Percentiles rank a stretch among this genome's conserved stretches.
phyloP scores from a whole-genome alignment of 1,140 invertebrate species.

The Cardiocondyla obscurior region DNA sequence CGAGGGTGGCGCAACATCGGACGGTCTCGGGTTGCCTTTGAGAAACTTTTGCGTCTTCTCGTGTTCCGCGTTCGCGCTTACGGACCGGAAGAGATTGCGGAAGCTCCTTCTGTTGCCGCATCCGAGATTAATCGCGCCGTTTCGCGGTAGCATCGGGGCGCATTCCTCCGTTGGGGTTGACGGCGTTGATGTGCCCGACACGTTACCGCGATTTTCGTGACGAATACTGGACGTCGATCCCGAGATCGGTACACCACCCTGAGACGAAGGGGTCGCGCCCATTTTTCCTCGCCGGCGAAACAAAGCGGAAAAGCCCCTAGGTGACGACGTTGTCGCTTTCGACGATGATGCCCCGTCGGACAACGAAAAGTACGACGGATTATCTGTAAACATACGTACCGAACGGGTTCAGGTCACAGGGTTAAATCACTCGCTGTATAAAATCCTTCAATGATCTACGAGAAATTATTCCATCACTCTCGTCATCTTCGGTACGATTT shows the following conservation, averaged over 20 bases:
- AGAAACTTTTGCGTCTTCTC: constrained; percentile 84
- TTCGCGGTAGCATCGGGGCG: constrained; percentile 71
- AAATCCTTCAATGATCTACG: background rate
- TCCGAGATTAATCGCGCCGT: background rate
- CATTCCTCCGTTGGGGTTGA: constrained; percentile 73
- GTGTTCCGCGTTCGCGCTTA: constrained; percentile 84
- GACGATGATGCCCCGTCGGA: constrained; percentile 71
- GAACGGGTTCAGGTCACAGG: constrained; percentile 11
- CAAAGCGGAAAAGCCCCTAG: constrained; percentile 67
- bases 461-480: background rate
- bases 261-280: constrained; percentile 73
- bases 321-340: constrained; percentile 36
- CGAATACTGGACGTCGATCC: constrained; percentile 71
- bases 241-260: constrained; percentile 66
- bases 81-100: constrained; percentile 82
- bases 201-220: constrained; percentile 64
- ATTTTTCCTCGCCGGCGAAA: constrained; percentile 78
- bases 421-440: background rate
- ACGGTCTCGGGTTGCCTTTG: constrained; percentile 85
- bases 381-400: constrained; percentile 84
- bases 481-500: background rate
- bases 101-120: constrained; percentile 78
- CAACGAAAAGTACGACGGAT: constrained; percentile 86
- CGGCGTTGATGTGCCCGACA: constrained; percentile 66
- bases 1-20: constrained; percentile 85